phyloP scores from a whole-genome alignment of 2,888 invertebrate genomes.

The Caenorhabditis doughertyi region DNA sequence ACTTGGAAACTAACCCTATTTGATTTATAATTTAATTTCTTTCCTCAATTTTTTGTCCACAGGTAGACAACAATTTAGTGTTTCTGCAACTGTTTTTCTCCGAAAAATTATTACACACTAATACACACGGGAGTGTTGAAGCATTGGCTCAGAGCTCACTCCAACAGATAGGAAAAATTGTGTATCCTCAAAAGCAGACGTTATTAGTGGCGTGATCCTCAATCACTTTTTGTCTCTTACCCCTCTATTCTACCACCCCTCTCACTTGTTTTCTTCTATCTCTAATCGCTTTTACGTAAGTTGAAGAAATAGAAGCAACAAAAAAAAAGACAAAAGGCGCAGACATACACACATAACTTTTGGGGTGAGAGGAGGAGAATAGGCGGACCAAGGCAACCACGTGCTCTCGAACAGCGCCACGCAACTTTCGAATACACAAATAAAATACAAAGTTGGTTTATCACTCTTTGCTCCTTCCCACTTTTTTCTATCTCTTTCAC shows the following conservation, averaged over 20 bases:
- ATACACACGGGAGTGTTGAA: constrained; percentile 9
- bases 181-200: constrained; percentile 60
- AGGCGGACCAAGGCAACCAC: constrained; percentile 51
- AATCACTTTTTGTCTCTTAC: constrained; percentile 49
- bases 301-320: constrained; percentile 26
- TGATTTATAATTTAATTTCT: neutral
- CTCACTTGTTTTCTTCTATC: constrained; percentile 50
- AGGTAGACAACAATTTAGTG: constrained; percentile 25
- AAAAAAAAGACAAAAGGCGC: constrained; percentile 36
- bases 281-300: constrained; percentile 60
- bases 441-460: constrained; percentile 54
- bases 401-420: constrained; percentile 50
- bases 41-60: neutral
- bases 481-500: neutral
- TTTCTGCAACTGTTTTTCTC: constrained; percentile 47
- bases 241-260: neutral
- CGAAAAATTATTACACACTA: constrained; percentile 41
- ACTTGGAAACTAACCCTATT: too few species aligned
- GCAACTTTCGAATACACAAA: constrained; percentile 44
- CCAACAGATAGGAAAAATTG: constrained; percentile 13
- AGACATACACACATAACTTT: constrained; percentile 38
- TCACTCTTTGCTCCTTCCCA: constrained; percentile 43
- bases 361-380: constrained; percentile 13
- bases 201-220: constrained; percentile 62
- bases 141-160: constrained; percentile 23